Evolutionary conservation across 2,113 vertebrate species (phyloP).

Genomic region (Pogona vitticeps): DNA sequence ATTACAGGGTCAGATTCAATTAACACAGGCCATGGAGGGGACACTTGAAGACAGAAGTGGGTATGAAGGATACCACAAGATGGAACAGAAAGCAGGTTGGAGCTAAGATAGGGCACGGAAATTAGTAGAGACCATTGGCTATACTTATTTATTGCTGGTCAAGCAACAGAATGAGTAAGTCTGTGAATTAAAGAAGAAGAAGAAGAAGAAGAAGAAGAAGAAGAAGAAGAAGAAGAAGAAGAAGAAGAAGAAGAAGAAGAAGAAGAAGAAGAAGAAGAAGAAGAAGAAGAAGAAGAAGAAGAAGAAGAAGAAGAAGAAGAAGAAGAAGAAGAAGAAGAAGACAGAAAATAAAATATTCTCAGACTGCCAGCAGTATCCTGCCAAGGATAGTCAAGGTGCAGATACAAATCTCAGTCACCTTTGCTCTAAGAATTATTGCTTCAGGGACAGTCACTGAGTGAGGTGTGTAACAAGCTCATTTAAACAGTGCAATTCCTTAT

Average conservation of each 20-base stretch:
- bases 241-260: too few relatives aligned
- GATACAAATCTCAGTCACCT: neutral
- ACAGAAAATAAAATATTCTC: neutral
- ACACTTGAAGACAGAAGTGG: neutral
- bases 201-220: too few relatives aligned
- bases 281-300: too few relatives aligned
- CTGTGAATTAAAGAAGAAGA: neutral
- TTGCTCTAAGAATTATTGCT: neutral
- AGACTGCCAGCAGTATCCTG: neutral
- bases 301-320: too few relatives aligned
- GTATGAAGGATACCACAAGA: neutral
- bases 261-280: too few relatives aligned
- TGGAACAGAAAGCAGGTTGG: neutral
- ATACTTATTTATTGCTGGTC: neutral
- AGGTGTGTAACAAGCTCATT: too few relatives aligned
- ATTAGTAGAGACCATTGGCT: neutral
- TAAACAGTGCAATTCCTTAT: too few relatives aligned
- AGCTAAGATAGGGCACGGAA: neutral
- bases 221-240: too few relatives aligned
- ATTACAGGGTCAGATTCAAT: neutral
- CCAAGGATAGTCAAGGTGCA: neutral
- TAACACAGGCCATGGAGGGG: neutral
- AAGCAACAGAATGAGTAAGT: neutral
- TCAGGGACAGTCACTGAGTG: too few relatives aligned
- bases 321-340: too few relatives aligned